Evolutionary conservation across 2,113 vertebrate genomes (phyloP).

Genomic region (human): DNA sequence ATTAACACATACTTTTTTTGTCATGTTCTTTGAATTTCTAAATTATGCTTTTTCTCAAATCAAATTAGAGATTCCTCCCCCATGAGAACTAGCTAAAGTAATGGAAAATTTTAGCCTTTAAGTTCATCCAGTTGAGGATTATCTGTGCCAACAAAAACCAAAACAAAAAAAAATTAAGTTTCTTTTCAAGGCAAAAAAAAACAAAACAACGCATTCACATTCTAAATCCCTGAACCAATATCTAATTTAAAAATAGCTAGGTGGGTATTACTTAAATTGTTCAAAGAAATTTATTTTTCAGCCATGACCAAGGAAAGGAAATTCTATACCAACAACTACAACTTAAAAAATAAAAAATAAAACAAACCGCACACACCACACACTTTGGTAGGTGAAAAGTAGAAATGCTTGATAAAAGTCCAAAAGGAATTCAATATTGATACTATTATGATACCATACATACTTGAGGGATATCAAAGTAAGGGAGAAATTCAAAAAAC

Average conservation of each 20-base stretch:
- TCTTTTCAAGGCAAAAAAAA: conserved; percentile 72
- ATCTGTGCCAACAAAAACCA: conserved; percentile 73
- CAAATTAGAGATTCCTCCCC: conserved; percentile 66
- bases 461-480: neutral
- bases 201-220: conserved; percentile 63
- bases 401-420: neutral
- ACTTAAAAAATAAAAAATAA: neutral
- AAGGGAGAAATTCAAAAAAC: neutral
- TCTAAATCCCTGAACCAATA: conserved; percentile 67
- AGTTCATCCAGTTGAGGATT: conserved; percentile 69
- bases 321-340: neutral
- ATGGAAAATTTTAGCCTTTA: conserved; percentile 79
- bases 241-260: conserved; percentile 53
- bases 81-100: conserved; percentile 71
- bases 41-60: conserved; percentile 70
- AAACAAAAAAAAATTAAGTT: conserved; percentile 49
- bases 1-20: conserved; percentile 55
- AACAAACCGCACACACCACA: neutral
- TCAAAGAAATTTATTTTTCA: conserved; percentile 65
- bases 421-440: neutral
- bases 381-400: conserved; percentile 2
- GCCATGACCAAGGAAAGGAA: conserved; percentile 46
- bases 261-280: conserved; percentile 49
- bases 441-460: neutral
- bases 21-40: conserved; percentile 61